phyloP scores from a whole-genome alignment of 2,113 vertebrate genomes.

The Ornithorhynchus anatinus region DNA sequence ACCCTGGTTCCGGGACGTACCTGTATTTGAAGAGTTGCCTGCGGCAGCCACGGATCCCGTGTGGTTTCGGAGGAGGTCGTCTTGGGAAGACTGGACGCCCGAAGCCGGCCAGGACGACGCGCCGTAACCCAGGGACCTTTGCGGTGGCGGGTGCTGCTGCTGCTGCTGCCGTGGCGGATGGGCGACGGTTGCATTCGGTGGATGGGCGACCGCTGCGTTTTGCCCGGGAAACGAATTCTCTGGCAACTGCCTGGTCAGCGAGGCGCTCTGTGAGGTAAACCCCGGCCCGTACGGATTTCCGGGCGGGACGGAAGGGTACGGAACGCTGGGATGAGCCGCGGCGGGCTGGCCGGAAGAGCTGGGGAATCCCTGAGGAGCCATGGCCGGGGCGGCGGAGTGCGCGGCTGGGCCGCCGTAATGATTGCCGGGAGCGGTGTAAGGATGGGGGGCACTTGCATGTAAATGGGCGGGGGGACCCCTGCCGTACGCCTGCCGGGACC shows the following conservation, averaged over 20 bases:
- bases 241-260: slow-evolving; percentile 52
- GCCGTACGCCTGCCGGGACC: slow-evolving; percentile 71
- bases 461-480: slow-evolving; percentile 56
- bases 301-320: slow-evolving; percentile 76
- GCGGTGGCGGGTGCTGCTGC: slow-evolving; percentile 66
- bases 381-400: slow-evolving; percentile 67
- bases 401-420: slow-evolving; percentile 74
- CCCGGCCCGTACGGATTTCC: slow-evolving; percentile 79
- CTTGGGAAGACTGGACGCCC: slow-evolving; percentile 58
- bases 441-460: slow-evolving; percentile 75
- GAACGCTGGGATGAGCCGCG: slow-evolving; percentile 74
- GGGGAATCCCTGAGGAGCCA: slow-evolving; percentile 75
- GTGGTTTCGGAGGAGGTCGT: slow-evolving; percentile 53
- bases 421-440: slow-evolving; percentile 70
- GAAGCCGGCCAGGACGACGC: slow-evolving; percentile 56
- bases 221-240: slow-evolving; percentile 63
- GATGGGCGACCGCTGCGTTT: slow-evolving; percentile 59
- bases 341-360: slow-evolving; percentile 68
- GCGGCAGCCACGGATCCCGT: slow-evolving; percentile 30
- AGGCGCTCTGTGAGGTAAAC: slow-evolving; percentile 75
- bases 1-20: slow-evolving; percentile 56
- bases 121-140: slow-evolving; percentile 61
- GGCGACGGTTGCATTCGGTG: too few species aligned
- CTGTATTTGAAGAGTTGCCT: slow-evolving; percentile 57
- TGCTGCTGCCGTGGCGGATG: slow-evolving; percentile 27